Base-by-base conservation (phyloP, 2,113 vertebrate genomes). In the Drymodes brunneopygia region DNA sequence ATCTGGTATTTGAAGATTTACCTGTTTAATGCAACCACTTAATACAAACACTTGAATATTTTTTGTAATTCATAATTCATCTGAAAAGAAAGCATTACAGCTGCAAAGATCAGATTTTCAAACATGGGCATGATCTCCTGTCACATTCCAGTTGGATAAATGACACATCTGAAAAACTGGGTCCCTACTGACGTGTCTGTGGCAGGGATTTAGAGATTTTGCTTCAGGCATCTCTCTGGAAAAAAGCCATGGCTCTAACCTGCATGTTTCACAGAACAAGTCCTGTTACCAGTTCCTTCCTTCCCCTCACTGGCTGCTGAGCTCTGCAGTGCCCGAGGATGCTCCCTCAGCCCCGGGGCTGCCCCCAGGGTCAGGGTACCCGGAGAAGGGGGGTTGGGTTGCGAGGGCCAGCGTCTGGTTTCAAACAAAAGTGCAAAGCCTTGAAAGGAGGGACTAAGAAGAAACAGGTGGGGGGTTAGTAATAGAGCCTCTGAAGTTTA, bases 401-500 rank as follows among this genome's bases (percentile, higher is more conserved):
- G 40, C 0, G 2, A 85, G 94, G 87, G 74, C 1, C 1, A 65
- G 86, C 1, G 5, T 81, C 90, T 81, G 69, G 50, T 92, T 92
- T 94, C 95, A 95, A 74, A 85, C 74, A 35, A 33, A 79, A 95
- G 77, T 69, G 73, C 82, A 70, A 93, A 95, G 92, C 86, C 80
- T 92, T 94, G 90, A 94, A 86, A 92, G 62, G 58, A 85, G 38
- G 88, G 66, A 62, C 79, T 95, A 92, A 87, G 66, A 58, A 94
- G 92, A 94, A 97, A 75, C 82, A 95, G 95, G 82, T 91, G 85
- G 86, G 58, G 78, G 80, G 54, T 85, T 60, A 44, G 27, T 66
- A 69, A 77, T 56, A 15, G 23, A 83, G 79, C 67, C 57, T 83
- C 94, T 83, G 73, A 73, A 62, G 92, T 71, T 87, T 90, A 88